Conservation (phyloP, 2,113 vertebrate genomes). For the Asarcornis scutulata region DNA sequence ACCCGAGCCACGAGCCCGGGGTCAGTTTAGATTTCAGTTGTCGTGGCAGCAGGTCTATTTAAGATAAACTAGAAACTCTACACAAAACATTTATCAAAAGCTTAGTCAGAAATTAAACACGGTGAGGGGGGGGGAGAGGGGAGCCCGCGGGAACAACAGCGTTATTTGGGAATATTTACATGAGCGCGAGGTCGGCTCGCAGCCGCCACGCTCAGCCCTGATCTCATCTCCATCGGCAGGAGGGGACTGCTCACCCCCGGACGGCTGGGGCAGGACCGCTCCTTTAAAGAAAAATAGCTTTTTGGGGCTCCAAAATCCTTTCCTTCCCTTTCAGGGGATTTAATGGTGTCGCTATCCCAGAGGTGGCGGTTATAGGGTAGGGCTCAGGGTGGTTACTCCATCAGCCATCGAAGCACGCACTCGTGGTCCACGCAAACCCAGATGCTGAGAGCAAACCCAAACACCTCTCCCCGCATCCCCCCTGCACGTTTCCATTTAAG, state of each 20-base stretch:
- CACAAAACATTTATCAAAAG: conserved; percentile 60
- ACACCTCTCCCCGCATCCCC: neutral
- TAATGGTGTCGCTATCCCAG: neutral
- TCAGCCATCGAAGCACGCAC: accelerated
- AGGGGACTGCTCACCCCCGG: neutral
- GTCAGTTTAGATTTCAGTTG: conserved; percentile 28
- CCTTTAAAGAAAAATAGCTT: neutral
- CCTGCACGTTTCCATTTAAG: neutral
- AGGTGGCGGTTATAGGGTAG: neutral
- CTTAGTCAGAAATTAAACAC: conserved; percentile 33
- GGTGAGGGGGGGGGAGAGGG: neutral
- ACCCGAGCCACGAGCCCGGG: neutral
- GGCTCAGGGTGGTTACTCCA: neutral
- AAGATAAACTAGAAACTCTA: conserved; percentile 35
- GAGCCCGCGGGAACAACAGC: neutral
- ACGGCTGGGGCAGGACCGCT: neutral
- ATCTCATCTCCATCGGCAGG: neutral
- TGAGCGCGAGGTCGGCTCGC: neutral
- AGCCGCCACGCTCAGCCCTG: neutral
- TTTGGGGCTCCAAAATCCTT: neutral
- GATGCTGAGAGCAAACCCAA: neutral
- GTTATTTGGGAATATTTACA: conserved; percentile 24
- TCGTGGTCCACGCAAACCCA: neutral
- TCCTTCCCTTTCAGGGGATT: neutral
- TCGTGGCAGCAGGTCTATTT: conserved; percentile 24